A percentile compares a stretch with the other conserved stretches of the same genome.
Evolutionary conservation across 2,888 invertebrate species (phyloP).

Genomic region (Ophion costatus): DNA sequence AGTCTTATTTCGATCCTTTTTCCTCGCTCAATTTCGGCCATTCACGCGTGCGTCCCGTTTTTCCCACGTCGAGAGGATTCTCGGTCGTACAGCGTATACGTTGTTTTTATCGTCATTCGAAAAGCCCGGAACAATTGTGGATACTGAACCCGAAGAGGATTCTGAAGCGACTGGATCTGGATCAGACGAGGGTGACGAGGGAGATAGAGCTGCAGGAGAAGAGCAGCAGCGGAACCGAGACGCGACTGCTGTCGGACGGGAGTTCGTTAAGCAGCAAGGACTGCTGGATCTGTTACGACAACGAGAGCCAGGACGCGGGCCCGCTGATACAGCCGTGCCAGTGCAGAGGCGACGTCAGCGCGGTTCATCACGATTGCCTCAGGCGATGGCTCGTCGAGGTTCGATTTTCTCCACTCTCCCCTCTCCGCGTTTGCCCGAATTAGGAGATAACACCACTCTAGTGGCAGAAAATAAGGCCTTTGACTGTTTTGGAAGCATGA

Average conservation of each 20-base stretch:
- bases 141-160: constrained; percentile 95
- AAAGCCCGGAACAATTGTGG: constrained; percentile 94
- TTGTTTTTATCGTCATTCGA: constrained; percentile 16
- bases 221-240: constrained; percentile 69
- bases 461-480: no score
- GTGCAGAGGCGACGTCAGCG: constrained; percentile 96
- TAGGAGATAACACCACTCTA: no score
- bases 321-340: constrained; percentile 95
- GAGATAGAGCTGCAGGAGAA: constrained; percentile 81
- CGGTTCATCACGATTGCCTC: constrained; percentile 96
- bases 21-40: no score
- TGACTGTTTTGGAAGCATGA: no score
- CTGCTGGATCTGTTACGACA: constrained; percentile 98
- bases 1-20: no score
- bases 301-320: constrained; percentile 89
- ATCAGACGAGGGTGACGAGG: constrained; percentile 77
- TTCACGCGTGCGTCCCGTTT: no score
- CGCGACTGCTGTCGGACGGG: constrained; percentile 74
- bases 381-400: constrained; percentile 96
- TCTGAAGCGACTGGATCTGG: constrained; percentile 86
- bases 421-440: no score
- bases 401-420: constrained; percentile 54
- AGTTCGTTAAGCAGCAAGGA: constrained; percentile 87
- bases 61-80: no score
- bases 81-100: background rate